Conservation (phyloP, 2,888 invertebrate species). For the Apamea epomidion region DNA sequence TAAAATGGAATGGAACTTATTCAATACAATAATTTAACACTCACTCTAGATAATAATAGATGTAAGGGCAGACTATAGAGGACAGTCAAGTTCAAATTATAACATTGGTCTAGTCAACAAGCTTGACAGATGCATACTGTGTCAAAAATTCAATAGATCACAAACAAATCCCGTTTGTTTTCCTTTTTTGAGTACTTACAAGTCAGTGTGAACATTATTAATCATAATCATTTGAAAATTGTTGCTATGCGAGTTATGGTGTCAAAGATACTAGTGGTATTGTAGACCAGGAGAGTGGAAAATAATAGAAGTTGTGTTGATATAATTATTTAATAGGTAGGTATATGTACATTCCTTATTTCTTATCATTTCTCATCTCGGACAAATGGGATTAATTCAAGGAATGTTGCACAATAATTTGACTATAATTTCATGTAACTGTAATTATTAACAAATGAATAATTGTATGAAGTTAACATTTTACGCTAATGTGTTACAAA, state of each 20-base stretch:
- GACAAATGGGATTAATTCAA: slow-evolving; percentile 76
- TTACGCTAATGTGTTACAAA: slow-evolving; percentile 73
- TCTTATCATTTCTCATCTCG: slow-evolving; percentile 68
- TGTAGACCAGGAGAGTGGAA: slow-evolving; percentile 47
- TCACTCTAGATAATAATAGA: slow-evolving; percentile 8
- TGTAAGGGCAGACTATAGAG: slow-evolving; percentile 7
- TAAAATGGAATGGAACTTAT: slow-evolving; percentile 9
- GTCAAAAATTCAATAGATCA: slow-evolving; percentile 30
- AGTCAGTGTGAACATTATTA: background rate
- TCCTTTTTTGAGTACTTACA: background rate
- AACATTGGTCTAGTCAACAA: slow-evolving; percentile 25
- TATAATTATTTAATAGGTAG: slow-evolving; percentile 80
- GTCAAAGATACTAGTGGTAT: slow-evolving; percentile 7
- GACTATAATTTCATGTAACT: slow-evolving; percentile 67
- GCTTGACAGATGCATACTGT: slow-evolving; percentile 9
- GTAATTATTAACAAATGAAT: slow-evolving; percentile 59
- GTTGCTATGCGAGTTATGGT: background rate
- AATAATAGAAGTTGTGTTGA: slow-evolving; percentile 71
- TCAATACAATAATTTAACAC: slow-evolving; percentile 21
- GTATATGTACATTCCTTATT: slow-evolving; percentile 87
- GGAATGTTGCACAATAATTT: slow-evolving; percentile 85
- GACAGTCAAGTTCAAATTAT: slow-evolving; percentile 29
- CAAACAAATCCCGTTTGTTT: slow-evolving; percentile 11
- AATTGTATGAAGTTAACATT: slow-evolving; percentile 63
- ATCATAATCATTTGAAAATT: background rate